phyloP scores from a whole-genome alignment of 2,888 invertebrate species.

The Drosophila testacea region DNA sequence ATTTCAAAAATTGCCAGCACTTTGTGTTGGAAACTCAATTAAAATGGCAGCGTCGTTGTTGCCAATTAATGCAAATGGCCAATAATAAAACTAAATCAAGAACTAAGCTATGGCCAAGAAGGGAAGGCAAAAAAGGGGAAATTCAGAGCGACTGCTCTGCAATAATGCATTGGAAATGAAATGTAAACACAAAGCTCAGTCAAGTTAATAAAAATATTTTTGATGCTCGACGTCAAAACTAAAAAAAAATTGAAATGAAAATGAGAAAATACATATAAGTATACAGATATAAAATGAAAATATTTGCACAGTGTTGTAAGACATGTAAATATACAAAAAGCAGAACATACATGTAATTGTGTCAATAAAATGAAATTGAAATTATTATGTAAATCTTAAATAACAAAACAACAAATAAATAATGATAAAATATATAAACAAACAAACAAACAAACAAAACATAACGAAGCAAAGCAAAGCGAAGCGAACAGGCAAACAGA shows the following conservation, averaged over 20 bases:
- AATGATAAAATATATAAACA: constrained; percentile 19
- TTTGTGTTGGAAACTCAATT: constrained; percentile 75
- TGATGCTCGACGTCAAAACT: constrained; percentile 37
- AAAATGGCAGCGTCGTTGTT: constrained; percentile 62
- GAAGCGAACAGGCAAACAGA: constrained; percentile 2
- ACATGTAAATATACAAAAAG: constrained; percentile 42
- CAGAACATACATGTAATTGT: constrained; percentile 4
- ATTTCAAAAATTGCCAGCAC: constrained; percentile 68
- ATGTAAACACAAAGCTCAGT: constrained; percentile 52
- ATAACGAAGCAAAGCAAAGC: background rate
- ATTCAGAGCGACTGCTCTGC: constrained; percentile 5
- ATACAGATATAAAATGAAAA: constrained; percentile 26
- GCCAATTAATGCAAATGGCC: constrained; percentile 74
- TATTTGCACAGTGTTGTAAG: constrained; percentile 56
- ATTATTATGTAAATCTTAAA: constrained; percentile 34
- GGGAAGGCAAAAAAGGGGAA: background rate
- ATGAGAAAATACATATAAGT: background rate
- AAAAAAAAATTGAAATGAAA: constrained; percentile 18
- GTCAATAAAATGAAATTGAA: constrained; percentile 30
- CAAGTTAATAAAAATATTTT: constrained; percentile 68
- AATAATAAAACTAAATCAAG: constrained; percentile 67
- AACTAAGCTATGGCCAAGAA: constrained; percentile 2
- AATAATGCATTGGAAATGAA: constrained; percentile 43
- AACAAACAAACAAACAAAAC: constrained; percentile 20
- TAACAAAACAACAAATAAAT: constrained; percentile 13